Evolutionary conservation across 2,888 invertebrate genomes (phyloP), one percentile per base, ranked within the genome.

Genomic region (Aphodius sticticus): DNA sequence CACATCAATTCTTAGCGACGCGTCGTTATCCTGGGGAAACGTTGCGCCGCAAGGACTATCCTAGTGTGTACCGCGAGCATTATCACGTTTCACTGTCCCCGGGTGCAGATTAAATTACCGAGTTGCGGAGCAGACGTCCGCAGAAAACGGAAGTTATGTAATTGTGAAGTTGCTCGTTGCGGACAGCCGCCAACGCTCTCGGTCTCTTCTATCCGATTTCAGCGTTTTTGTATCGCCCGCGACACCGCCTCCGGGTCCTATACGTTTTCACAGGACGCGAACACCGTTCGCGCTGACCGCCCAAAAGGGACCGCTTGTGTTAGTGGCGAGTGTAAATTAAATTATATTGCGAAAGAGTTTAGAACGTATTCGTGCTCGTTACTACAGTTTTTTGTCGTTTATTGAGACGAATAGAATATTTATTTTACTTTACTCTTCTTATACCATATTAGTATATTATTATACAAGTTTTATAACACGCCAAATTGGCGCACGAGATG

Each of bases 101-200:
- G 72, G 53, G 72, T n/a, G 35, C 35, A 72, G 36, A 72, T 72
- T 72, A 36, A 26, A 70, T 70, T 70, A 70, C 53, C 53, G 53
- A 53, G 53, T 53, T 53, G 53, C 53, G 53, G 53, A 53, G 53
- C 53, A 53, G 53, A 53, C 53, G 53, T 53, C 53, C 16, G 76
- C 69, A 76, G 76, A 74, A 26, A 74, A 16, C 36, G 36, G 74
- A 76, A 76, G 76, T 76, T 76, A 69, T 76, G 76, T 76, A 76
- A 76, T 76, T 76, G 76, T 76, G 76, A 76, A 76, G 76, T 76
- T 53, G 76, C 53, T 37, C 53, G 26, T 38, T 76, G 76, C 53
- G 69, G 69, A n/a, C 35, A 16, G 69, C 16, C 76, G 16, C 26
- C 53, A 14, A n/a, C 26, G 2, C 2, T 26, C 26, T 3, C 26